Evolutionary conservation across 1,140 invertebrate genomes (phyloP).

Genomic region (Sitophilus oryzae): DNA sequence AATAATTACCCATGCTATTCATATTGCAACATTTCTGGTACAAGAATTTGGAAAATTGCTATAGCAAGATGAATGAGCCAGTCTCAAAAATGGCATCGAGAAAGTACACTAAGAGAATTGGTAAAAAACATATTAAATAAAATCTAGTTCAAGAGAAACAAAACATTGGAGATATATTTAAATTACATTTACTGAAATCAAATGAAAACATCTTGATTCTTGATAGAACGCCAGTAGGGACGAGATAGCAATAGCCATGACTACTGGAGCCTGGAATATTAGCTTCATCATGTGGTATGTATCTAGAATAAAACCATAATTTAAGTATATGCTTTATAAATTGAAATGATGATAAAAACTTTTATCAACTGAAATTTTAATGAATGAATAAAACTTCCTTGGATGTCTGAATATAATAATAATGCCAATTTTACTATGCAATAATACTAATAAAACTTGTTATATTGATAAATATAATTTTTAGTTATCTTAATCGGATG

Average conservation of each 20-base stretch:
- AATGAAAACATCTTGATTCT: conserved; percentile 99
- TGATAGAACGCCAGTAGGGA: too few species aligned
- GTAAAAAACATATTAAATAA: conserved; percentile 99
- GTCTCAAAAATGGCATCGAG: conserved; percentile 90
- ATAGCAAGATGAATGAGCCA: conserved; percentile 93
- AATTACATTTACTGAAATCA: conserved; percentile 98
- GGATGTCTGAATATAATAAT: conserved; percentile 4
- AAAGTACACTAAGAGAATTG: conserved; percentile 98
- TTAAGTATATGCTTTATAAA: too few species aligned
- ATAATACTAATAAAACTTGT: too few species aligned
- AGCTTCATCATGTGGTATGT: conserved; percentile 98
- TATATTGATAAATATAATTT: too few species aligned
- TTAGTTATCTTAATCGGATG: conserved; percentile 96
- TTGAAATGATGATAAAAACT: conserved; percentile 9
- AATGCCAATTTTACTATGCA: neutral
- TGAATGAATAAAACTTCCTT: conserved; percentile 10
- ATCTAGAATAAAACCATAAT: too few species aligned
- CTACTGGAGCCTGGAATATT: conserved; percentile 98
- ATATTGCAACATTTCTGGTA: conserved; percentile 98
- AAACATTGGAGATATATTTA: conserved; percentile 97
- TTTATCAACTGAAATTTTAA: conserved; percentile 2
- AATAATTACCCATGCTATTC: conserved; percentile 94
- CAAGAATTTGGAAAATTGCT: conserved; percentile 94
- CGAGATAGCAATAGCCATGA: conserved; percentile 89
- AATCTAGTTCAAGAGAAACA: too few species aligned